These are phyloP conservation scores for Calyptommatus sinebrachiatus DNA, from an alignment of 2,113 vertebrate genomes.

Conservation along the genomic window DNA sequence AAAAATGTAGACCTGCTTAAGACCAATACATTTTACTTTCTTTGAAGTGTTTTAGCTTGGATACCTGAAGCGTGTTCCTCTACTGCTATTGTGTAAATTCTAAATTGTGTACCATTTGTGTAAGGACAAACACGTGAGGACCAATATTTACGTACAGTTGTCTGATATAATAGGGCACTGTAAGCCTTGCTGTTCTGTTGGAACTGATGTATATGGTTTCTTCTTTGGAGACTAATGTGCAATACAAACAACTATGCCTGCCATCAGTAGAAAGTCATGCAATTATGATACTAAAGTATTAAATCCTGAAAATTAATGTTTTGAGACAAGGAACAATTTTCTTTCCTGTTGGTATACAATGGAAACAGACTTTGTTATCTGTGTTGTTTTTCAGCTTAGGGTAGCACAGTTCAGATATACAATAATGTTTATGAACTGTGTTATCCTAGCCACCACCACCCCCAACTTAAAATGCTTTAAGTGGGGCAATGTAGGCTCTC, in stretches of 20 bases:
- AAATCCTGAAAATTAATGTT: slow-evolving; percentile 9
- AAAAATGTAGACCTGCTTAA: no score
- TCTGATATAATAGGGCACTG: not conserved
- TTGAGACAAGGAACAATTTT: slow-evolving; percentile 8
- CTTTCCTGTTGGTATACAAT: not conserved
- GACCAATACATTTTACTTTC: no score
- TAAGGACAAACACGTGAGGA: no score
- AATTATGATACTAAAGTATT: slow-evolving; percentile 18
- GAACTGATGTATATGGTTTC: slow-evolving; percentile 35
- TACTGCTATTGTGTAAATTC: no score
- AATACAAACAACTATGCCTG: not conserved
- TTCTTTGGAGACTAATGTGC: slow-evolving; percentile 1
- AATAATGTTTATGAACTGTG: not conserved
- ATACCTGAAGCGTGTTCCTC: no score
- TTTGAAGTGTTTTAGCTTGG: no score
- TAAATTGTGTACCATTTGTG: no score
- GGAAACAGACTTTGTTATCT: not conserved
- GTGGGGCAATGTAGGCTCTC: not conserved
- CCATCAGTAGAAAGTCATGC: not conserved
- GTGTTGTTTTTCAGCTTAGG: not conserved
- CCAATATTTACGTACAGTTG: not conserved
- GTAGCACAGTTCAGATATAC: not conserved
- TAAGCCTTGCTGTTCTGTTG: not conserved
- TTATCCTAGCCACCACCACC: no score
- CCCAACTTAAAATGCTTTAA: not conserved